Evolutionary conservation across 2,797 vertebrate species (phyloP).

Genomic region (Ctenochaetus hawaiiensis): DNA sequence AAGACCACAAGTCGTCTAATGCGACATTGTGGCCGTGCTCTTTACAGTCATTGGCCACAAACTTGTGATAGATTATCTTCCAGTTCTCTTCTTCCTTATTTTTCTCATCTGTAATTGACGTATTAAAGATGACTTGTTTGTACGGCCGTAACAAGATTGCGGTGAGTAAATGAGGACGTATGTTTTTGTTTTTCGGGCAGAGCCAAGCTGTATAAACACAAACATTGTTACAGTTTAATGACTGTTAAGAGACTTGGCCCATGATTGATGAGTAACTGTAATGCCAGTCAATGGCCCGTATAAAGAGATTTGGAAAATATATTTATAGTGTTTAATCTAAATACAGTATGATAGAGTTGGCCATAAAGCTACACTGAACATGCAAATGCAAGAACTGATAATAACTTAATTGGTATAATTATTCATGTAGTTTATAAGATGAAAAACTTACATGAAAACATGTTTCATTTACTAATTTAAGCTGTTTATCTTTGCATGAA

Average conservation of each 20-base stretch:
- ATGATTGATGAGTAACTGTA: conserved; percentile 77
- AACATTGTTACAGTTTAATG: conserved; percentile 80
- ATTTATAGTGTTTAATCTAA: conserved; percentile 60
- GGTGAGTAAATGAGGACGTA: conserved; percentile 69
- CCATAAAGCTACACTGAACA: conserved; percentile 57
- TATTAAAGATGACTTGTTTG: conserved; percentile 77
- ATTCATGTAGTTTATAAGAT: conserved; percentile 54
- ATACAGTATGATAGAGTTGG: conserved; percentile 46
- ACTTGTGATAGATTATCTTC: conserved; percentile 69
- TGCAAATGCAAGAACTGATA: conserved; percentile 39
- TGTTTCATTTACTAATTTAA: conserved; percentile 41
- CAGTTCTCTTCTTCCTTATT: conserved; percentile 54
- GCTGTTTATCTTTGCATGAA: conserved; percentile 28
- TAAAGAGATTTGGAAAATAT: conserved; percentile 63
- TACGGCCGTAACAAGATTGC: conserved; percentile 70
- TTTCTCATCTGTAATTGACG: conserved; percentile 56
- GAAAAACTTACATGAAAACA: conserved; percentile 26
- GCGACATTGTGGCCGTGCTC: conserved; percentile 50
- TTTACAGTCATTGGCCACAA: conserved; percentile 55
- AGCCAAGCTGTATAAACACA: conserved; percentile 76
- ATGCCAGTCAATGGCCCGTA: conserved; percentile 68
- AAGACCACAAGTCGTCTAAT: conserved; percentile 48
- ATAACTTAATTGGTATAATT: conserved; percentile 59
- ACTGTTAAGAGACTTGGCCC: conserved; percentile 72
- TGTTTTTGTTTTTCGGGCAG: conserved; percentile 75